phyloP scores from a whole-genome alignment of 2,113 vertebrate genomes.

The Isurus oxyrinchus region DNA sequence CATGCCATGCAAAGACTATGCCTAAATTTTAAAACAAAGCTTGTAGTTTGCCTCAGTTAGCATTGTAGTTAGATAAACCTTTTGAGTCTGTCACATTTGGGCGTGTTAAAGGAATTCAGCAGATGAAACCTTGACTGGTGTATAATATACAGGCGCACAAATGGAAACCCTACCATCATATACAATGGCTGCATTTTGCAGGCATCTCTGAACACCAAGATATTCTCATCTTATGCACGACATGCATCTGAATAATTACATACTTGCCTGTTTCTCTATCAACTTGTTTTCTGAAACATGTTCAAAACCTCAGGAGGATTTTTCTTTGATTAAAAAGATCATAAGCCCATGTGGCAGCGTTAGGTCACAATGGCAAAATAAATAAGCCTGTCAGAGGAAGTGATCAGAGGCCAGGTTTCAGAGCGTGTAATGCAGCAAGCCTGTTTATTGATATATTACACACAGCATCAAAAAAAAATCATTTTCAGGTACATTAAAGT shows the following conservation, averaged over 20 bases:
- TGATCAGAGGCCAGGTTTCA: neutral
- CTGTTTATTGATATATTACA: conserved; percentile 36
- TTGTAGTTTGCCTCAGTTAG: neutral
- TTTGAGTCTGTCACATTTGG: neutral
- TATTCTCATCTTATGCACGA: neutral
- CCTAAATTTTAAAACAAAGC: neutral
- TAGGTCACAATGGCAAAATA: neutral
- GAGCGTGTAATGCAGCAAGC: conserved; percentile 29
- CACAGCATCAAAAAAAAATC: conserved; percentile 35
- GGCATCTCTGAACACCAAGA: neutral
- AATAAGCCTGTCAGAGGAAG: neutral
- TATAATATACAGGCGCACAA: neutral
- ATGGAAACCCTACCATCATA: too few species aligned
- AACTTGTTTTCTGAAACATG: neutral
- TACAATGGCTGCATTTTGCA: neutral
- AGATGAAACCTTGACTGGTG: too few species aligned
- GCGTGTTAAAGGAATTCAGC: neutral
- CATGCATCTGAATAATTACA: neutral
- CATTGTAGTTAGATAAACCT: neutral
- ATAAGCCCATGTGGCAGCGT: neutral
- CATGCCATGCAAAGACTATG: neutral
- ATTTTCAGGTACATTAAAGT: conserved; percentile 33
- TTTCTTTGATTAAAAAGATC: conserved; percentile 2
- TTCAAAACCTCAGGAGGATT: neutral
- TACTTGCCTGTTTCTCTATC: neutral